phyloP scores from a whole-genome alignment of 2,888 invertebrate genomes.

The Megaustenia siamemsis region DNA sequence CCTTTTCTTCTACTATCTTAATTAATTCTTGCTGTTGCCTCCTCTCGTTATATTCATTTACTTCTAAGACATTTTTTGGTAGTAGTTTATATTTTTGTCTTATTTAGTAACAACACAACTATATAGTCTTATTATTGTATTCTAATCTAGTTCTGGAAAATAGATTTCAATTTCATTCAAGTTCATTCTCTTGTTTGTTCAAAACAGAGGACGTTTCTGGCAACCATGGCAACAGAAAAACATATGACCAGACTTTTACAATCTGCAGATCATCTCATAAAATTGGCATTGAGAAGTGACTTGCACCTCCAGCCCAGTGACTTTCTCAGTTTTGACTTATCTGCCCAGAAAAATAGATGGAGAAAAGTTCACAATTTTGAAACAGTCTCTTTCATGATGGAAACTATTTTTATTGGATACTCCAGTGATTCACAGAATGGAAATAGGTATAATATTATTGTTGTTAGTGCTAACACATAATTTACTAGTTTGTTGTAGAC shows the following conservation, averaged over 20 bases:
- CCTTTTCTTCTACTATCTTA: too few relatives aligned
- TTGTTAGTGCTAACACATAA: too few relatives aligned
- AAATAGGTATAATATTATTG: conserved; percentile 8
- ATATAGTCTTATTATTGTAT: too few relatives aligned
- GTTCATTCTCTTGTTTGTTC: neutral
- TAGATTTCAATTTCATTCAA: too few relatives aligned
- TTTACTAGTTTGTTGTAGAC: too few relatives aligned
- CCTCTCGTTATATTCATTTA: too few relatives aligned
- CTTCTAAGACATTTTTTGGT: too few relatives aligned
- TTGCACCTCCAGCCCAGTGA: conserved; percentile 7
- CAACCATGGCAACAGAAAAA: conserved; percentile 37
- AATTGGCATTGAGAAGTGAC: conserved; percentile 15
- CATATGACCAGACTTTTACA: conserved; percentile 29
- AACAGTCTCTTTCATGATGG: conserved; percentile 43
- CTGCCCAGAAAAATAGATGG: conserved; percentile 25
- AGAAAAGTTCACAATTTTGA: conserved; percentile 23
- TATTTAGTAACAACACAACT: too few relatives aligned
- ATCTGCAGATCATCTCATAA: conserved; percentile 25
- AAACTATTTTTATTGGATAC: conserved; percentile 25
- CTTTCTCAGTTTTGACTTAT: neutral
- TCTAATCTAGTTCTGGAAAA: too few relatives aligned
- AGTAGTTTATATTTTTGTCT: too few relatives aligned
- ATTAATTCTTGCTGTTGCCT: too few relatives aligned
- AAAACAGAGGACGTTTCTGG: conserved; percentile 19
- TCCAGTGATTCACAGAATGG: neutral